phyloP scores from a whole-genome alignment of 2,797 vertebrate species.

The Diceros bicornis region DNA sequence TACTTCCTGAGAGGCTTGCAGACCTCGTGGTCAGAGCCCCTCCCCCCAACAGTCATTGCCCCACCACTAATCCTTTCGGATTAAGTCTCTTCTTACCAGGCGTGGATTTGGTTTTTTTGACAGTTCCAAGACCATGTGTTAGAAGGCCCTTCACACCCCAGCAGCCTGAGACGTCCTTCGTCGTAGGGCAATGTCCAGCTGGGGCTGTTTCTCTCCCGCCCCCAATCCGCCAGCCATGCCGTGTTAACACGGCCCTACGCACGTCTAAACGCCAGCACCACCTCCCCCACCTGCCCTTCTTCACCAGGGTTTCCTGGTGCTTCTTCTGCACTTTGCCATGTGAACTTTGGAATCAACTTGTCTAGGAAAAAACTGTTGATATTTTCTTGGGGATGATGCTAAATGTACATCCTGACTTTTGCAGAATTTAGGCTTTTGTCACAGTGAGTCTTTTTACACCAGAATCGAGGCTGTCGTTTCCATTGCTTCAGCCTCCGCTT shows the following conservation, averaged over 20 bases:
- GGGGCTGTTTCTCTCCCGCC: not conserved
- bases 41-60: not conserved
- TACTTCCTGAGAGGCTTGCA: not conserved
- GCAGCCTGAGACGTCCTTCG: not conserved
- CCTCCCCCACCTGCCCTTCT: not conserved
- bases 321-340: rapidly evolving
- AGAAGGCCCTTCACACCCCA: not conserved
- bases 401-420: not conserved
- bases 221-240: rapidly evolving
- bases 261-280: not conserved
- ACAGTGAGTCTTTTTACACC: not conserved
- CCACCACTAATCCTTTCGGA: no score
- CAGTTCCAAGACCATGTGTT: not conserved
- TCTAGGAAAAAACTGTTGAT: rapidly evolving
- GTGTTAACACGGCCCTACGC: not conserved
- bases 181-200: rapidly evolving
- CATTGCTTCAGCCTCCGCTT: not conserved
- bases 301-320: rapidly evolving
- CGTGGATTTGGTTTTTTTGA: not conserved
- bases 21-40: not conserved
- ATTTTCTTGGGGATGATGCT: not conserved
- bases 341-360: not conserved
- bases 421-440: not conserved
- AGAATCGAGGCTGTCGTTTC: not conserved
- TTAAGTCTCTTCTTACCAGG: not conserved